phyloP scores from a whole-genome alignment of 2,888 invertebrate genomes.

The Orchesellides sinensis region DNA sequence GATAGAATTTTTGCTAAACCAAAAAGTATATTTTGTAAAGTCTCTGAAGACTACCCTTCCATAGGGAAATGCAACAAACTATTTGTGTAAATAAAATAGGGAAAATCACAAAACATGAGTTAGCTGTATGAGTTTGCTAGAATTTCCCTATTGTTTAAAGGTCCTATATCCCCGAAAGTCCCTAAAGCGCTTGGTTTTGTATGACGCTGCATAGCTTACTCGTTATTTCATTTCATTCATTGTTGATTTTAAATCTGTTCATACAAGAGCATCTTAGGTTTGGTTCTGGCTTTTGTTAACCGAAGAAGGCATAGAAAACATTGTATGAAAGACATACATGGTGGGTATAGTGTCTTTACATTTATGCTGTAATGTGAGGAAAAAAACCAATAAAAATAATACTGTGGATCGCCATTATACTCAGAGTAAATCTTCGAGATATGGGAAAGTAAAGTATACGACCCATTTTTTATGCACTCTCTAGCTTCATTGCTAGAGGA shows the following conservation, averaged over 20 bases:
- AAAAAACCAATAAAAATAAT: slow-evolving; percentile 41
- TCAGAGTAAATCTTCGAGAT: slow-evolving; percentile 20
- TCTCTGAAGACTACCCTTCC: slow-evolving; percentile 2
- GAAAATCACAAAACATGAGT: neutral
- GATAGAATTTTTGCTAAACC: slow-evolving; percentile 12
- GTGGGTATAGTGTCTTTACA: no score
- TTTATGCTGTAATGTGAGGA: neutral
- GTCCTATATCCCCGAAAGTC: neutral
- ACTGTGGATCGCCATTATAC: slow-evolving; percentile 16
- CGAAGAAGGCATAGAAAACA: neutral
- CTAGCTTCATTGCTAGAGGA: slow-evolving; percentile 28
- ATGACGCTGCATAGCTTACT: neutral
- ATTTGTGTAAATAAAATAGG: neutral
- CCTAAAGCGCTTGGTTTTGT: neutral
- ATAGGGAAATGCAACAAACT: neutral
- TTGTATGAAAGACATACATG: neutral
- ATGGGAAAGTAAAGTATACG: neutral
- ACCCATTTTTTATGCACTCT: slow-evolving; percentile 27
- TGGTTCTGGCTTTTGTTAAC: neutral
- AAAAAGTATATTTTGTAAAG: neutral
- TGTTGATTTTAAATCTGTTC: slow-evolving; percentile 10
- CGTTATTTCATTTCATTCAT: neutral
- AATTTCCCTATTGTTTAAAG: neutral
- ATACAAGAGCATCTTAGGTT: neutral
- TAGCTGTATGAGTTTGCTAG: neutral